Percentiles rank a stretch among this genome's conserved stretches.
These are phyloP conservation scores for Cryptotis parvus DNA, from an alignment of 2,113 vertebrate species.

Conservation along the genomic window DNA sequence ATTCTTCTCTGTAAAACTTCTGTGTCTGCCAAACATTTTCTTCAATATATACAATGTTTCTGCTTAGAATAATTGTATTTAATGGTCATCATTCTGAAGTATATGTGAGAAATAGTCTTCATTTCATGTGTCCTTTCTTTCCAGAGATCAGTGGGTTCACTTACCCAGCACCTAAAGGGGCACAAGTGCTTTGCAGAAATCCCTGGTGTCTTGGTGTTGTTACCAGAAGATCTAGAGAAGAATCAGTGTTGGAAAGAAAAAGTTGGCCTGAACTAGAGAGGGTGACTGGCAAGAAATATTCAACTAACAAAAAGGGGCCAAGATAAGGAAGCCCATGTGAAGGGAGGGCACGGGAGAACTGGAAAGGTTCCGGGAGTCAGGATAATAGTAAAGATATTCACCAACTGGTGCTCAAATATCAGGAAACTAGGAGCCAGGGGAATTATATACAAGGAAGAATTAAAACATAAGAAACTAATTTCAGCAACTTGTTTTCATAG, in stretches of 20 bases:
- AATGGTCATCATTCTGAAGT: neutral
- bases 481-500: neutral
- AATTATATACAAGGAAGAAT: neutral
- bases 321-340: neutral
- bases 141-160: neutral
- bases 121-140: neutral
- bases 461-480: neutral
- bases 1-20: neutral
- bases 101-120: neutral
- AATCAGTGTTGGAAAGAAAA: neutral
- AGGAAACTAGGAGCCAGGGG: neutral
- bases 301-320: neutral
- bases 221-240: neutral
- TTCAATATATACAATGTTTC: neutral
- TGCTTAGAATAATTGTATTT: neutral
- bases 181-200: neutral
- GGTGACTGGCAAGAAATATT: neutral
- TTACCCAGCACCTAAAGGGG: accelerated
- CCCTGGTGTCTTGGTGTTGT: accelerated
- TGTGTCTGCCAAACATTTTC: neutral
- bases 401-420: neutral
- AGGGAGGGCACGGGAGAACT: neutral
- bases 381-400: too few relatives aligned
- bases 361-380: too few relatives aligned
- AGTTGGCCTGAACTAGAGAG: neutral